Conservation (phyloP, 2,888 invertebrate genomes). For the Lamellibrachia satsuma region DNA sequence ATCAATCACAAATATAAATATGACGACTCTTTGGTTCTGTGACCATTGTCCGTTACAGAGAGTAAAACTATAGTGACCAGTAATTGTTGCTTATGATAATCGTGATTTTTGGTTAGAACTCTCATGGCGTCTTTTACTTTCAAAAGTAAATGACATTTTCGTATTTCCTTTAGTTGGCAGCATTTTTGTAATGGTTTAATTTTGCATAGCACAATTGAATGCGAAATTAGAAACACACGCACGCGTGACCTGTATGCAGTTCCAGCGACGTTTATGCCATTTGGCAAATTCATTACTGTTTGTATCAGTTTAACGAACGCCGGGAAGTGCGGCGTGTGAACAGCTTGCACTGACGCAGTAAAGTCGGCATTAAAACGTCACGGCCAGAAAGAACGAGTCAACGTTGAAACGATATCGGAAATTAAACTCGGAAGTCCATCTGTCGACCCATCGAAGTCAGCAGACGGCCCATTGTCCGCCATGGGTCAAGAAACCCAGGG, state of each 20-base stretch:
- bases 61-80: no score
- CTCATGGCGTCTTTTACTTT: no score
- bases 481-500: background rate
- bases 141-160: no score
- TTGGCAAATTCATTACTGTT: background rate
- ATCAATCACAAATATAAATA: no score
- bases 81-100: no score
- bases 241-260: background rate
- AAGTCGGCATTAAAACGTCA: slow-evolving; percentile 5
- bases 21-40: no score
- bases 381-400: background rate
- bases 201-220: background rate
- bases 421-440: background rate
- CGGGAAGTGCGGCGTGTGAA: background rate
- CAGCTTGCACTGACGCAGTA: background rate
- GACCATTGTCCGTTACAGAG: no score
- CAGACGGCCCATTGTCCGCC: background rate
- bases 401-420: background rate
- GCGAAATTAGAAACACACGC: background rate
- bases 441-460: background rate
- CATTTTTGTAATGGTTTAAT: background rate
- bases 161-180: no score
- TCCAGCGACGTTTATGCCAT: background rate
- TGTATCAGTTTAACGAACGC: background rate
- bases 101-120: no score